Percentiles rank a stretch among this genome's conserved stretches.
Evolutionary conservation across 2,888 invertebrate species (phyloP).

Genomic region (Caenorhabditis becei): DNA sequence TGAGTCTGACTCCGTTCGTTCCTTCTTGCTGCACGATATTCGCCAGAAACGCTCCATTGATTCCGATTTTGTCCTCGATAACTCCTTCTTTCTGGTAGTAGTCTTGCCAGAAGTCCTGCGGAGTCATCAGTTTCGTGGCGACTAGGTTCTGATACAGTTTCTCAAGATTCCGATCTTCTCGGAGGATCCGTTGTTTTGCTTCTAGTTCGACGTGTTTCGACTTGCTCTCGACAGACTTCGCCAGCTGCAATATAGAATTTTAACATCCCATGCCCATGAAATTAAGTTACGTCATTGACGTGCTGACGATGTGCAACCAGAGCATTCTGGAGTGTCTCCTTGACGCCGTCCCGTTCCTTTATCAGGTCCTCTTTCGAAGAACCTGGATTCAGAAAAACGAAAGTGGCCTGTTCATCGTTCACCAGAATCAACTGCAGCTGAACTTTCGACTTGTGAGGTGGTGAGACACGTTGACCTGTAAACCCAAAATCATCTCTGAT

Average conservation of each 20-base stretch:
- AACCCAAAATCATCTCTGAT: no score
- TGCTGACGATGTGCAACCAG: conserved; percentile 85
- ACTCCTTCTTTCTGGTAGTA: conserved; percentile 67
- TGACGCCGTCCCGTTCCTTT: conserved; percentile 93
- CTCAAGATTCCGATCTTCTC: conserved; percentile 73
- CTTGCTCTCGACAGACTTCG: conserved; percentile 68
- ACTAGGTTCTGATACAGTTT: conserved; percentile 94
- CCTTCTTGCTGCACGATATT: conserved; percentile 77
- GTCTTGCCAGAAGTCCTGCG: conserved; percentile 94
- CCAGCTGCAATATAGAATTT: conserved; percentile 63
- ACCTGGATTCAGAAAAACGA: conserved; percentile 94
- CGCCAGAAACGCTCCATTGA: conserved; percentile 86
- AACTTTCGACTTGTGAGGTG: conserved; percentile 96
- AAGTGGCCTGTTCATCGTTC: conserved; percentile 88
- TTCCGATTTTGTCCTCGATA: conserved; percentile 87
- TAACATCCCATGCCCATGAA: background rate
- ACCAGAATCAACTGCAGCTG: conserved; percentile 97
- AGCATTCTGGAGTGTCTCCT: conserved; percentile 91
- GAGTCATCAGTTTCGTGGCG: conserved; percentile 93
- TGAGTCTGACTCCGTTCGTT: conserved; percentile 85
- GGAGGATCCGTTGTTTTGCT: conserved; percentile 74
- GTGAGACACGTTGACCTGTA: conserved; percentile 93
- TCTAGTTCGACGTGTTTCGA: conserved; percentile 69
- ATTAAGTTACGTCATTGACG: conserved; percentile 69
- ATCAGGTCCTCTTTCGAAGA: conserved; percentile 89